Evolutionary conservation across 2,888 invertebrate species (phyloP).

Genomic region (Drosophila silvestris): DNA sequence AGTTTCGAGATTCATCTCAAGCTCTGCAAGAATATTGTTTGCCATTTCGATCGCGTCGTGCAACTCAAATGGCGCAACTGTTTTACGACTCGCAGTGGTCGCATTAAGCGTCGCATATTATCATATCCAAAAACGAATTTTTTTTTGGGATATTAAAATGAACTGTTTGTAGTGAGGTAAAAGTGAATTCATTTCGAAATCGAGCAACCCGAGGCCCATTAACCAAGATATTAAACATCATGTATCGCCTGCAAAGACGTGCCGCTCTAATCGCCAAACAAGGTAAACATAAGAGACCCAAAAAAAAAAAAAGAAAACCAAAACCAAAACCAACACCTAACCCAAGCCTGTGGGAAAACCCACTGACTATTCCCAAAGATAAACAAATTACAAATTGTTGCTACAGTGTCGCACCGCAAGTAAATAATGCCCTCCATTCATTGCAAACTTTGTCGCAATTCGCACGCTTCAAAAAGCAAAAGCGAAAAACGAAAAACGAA

Average conservation of each 20-base stretch:
- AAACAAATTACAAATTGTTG: slow-evolving; percentile 33
- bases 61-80: slow-evolving; percentile 33
- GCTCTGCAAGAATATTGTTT: slow-evolving; percentile 18
- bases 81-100: slow-evolving; percentile 20
- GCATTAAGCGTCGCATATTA: slow-evolving; percentile 7
- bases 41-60: slow-evolving; percentile 32
- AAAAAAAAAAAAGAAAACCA: background rate
- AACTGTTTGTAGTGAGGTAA: slow-evolving; percentile 55
- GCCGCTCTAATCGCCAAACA: slow-evolving; percentile 83
- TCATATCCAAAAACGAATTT: slow-evolving; percentile 13
- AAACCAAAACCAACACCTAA: background rate
- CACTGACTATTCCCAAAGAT: slow-evolving; percentile 20
- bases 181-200: slow-evolving; percentile 18
- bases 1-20: slow-evolving; percentile 35
- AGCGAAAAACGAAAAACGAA: background rate
- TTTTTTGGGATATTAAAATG: slow-evolving; percentile 49
- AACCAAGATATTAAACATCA: slow-evolving; percentile 46
- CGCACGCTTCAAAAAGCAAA: slow-evolving; percentile 12
- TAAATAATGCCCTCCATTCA: slow-evolving; percentile 23
- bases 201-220: slow-evolving; percentile 22
- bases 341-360: background rate
- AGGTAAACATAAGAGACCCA: slow-evolving; percentile 71
- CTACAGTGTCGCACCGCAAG: slow-evolving; percentile 10
- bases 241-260: slow-evolving; percentile 84
- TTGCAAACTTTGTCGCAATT: slow-evolving; percentile 43